A percentile compares a stretch with the other conserved stretches of the same genome.
Conservation (phyloP, 2,113 vertebrate genomes). For the Synodontis membranacea region DNA sequence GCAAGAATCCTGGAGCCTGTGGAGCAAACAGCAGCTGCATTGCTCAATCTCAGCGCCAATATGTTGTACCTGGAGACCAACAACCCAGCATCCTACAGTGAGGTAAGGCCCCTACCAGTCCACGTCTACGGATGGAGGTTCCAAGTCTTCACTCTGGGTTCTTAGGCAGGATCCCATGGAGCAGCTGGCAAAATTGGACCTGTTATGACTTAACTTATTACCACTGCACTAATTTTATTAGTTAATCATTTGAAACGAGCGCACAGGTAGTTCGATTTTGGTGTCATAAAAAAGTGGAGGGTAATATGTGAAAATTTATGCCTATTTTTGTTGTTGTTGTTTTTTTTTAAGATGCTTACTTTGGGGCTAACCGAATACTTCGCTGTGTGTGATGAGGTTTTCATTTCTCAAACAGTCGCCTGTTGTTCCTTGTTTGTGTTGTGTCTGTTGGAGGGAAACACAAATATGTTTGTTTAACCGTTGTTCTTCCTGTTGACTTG, state of each 20-base stretch:
- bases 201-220: not conserved
- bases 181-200: conserved; percentile 19
- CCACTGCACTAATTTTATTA: not conserved
- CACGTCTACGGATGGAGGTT: not conserved
- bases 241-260: not conserved
- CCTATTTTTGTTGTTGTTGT: too few relatives aligned
- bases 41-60: conserved; percentile 98
- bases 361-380: not conserved
- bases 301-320: too few relatives aligned
- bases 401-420: not conserved
- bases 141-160: not conserved
- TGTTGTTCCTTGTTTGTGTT: conserved; percentile 33
- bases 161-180: conserved; percentile 37
- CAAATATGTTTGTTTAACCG: conserved; percentile 40
- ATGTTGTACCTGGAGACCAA: conserved; percentile 99
- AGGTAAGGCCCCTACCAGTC: conserved; percentile 82
- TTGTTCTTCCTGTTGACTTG: conserved; percentile 43
- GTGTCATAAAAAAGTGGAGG: not conserved
- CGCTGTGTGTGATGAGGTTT: conserved; percentile 40
- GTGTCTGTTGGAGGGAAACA: conserved; percentile 18
- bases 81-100: conserved; percentile 90
- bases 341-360: not conserved
- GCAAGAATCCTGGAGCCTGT: conserved; percentile 95
- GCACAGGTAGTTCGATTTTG: not conserved
- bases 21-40: conserved; percentile 91